phyloP scores from a whole-genome alignment of 2,797 vertebrate genomes.

The Hippoglossus hippoglossus region DNA sequence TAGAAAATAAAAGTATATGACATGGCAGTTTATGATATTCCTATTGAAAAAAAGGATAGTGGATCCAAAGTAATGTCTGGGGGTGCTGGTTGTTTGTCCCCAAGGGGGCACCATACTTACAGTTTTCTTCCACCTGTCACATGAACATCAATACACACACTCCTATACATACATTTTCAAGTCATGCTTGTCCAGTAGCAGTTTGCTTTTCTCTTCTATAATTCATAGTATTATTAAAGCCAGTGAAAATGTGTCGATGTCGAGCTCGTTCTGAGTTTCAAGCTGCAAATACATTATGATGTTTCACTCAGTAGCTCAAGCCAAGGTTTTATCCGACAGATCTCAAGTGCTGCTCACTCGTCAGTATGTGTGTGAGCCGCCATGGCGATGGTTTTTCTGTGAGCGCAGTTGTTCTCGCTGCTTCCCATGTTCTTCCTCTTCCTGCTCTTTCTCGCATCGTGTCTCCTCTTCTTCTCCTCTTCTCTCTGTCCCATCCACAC shows the following conservation, averaged over 20 bases:
- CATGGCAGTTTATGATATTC: neutral
- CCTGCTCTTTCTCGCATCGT: neutral
- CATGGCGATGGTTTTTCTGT: conserved; percentile 9
- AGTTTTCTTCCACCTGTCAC: conserved; percentile 19
- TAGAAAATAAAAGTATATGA: neutral
- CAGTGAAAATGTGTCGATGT: neutral
- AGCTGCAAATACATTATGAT: conserved; percentile 21
- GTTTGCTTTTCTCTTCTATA: neutral
- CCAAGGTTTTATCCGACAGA: conserved; percentile 41
- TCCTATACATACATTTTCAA: neutral
- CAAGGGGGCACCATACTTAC: conserved; percentile 58
- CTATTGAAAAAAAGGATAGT: neutral
- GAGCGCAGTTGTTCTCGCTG: conserved; percentile 15
- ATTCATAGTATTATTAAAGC: neutral
- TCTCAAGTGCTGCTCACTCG: conserved; percentile 53
- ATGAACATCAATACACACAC: neutral
- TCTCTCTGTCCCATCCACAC: conserved; percentile 11
- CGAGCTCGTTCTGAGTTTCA: conserved; percentile 6
- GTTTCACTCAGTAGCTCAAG: conserved; percentile 11
- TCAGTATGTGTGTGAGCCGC: conserved; percentile 23
- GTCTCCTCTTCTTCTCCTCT: neutral
- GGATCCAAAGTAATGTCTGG: neutral
- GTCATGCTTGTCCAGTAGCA: neutral
- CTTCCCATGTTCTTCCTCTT: neutral
- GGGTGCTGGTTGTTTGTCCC: conserved; percentile 46